Evolutionary conservation across 2,888 invertebrate species (phyloP).

Genomic region (Habroteleia sp.): DNA sequence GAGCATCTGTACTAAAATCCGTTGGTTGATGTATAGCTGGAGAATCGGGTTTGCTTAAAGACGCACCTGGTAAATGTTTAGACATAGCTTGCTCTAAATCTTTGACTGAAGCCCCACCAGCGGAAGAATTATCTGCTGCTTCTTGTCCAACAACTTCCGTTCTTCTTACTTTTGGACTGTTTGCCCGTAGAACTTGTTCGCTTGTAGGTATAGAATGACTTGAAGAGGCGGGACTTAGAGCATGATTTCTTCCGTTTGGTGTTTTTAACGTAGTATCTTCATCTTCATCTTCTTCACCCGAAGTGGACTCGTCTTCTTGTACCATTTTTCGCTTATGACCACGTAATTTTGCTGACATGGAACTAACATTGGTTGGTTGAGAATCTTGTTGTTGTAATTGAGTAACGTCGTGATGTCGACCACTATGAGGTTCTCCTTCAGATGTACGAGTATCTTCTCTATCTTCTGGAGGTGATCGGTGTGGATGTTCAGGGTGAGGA

Average conservation of each 20-base stretch:
- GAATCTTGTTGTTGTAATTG: conserved; percentile 81
- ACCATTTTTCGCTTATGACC: conserved; percentile 85
- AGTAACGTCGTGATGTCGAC: conserved; percentile 82
- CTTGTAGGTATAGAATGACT: conserved; percentile 83
- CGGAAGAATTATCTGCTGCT: conserved; percentile 66
- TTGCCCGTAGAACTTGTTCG: conserved; percentile 75
- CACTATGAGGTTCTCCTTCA: conserved; percentile 82
- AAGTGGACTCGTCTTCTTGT: conserved; percentile 81
- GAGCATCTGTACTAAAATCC: conserved; percentile 92
- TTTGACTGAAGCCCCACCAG: conserved; percentile 86
- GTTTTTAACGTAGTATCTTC: conserved; percentile 81
- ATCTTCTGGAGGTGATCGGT: conserved; percentile 81
- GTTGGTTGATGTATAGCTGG: conserved; percentile 88
- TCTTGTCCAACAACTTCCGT: conserved; percentile 64
- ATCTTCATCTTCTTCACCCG: conserved; percentile 82
- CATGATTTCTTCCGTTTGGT: conserved; percentile 79
- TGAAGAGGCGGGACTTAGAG: conserved; percentile 84
- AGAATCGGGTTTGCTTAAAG: conserved; percentile 82
- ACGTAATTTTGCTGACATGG: conserved; percentile 77
- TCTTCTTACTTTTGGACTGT: conserved; percentile 76
- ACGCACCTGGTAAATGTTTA: conserved; percentile 89
- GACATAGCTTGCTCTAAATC: conserved; percentile 98
- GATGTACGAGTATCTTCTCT: conserved; percentile 82
- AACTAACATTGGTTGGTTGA: conserved; percentile 69
- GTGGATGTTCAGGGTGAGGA: conserved; percentile 81